Evolutionary conservation across 2,888 invertebrate genomes (phyloP), one percentile per base, ranked within the genome.

Genomic region (Alsophila aescularia): DNA sequence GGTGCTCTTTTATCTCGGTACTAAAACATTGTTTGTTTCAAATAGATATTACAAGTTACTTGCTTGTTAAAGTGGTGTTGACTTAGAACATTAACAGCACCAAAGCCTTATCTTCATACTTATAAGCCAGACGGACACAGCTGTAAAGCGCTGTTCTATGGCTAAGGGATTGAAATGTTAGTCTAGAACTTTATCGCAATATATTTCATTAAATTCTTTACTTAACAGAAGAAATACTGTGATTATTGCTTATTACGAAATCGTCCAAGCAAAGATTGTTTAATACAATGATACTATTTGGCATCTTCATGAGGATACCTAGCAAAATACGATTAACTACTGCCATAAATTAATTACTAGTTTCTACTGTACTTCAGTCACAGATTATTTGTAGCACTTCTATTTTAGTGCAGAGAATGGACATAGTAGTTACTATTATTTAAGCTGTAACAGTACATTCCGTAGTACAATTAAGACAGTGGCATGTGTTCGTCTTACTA

Each of bases 381-480:
- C 13, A 49, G 51, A 15, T 36, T 36, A 43, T n/a, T n/a, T 16
- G 27, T 14, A 43, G 13, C 9, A 39, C 27, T 45, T 24, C 8
- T 27, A 29, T 10, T 18, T 21, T 10, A 18, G 2, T 13, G n/a
- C 21, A 32, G 18, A 21, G 40, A n/a, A 8, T 34, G 14, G 24
- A 36, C 13, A 14, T 27, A 34, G 35, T 9, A 37, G 2, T 24
- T 7, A 36, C 52, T 53, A 21, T 42, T 9, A 14, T 21, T 6
- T 34, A 32, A 15, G 4, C 47, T 47, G 47, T 52, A n/a, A 41
- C 35, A 31, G 3, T 35, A 15, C 9, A 51, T 41, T 35, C 31
- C 15, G 32, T 31, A 34, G 49, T 58, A 54, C 55, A 52, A 57
- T 60, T 54, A 52, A 58, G 47, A 44, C 43, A 16, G 37, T 31